Base-by-base conservation (phyloP, 2,113 vertebrate species). In the Dasyprocta punctata region DNA sequence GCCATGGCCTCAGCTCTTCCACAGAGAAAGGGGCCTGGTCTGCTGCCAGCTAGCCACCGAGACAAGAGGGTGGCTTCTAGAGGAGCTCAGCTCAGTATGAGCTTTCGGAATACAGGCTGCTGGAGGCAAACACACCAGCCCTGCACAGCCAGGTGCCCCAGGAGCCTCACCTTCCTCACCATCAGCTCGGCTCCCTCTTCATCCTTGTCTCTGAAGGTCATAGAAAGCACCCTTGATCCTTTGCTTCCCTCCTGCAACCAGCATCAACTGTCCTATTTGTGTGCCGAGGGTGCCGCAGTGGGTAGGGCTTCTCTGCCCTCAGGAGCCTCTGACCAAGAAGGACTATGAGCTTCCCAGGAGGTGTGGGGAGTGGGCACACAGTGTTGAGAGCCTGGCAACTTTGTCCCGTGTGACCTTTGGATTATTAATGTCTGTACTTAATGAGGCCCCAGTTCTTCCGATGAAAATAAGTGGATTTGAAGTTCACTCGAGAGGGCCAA, bases 1-100 rank as follows among this genome's bases (percentile, higher is more conserved):
- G 60, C 96, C 96, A 24, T 41, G 13, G 3, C 3, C 52, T 96
- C 92, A 54, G 58, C 82, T 92, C 95, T 95, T 71, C 88, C 82
- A 60, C 77, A 16, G 13, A 54, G 67, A 85, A 4, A 6, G 10
- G 65, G 56, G 47, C 52, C 28, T 93, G n/a, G 81, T 26, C 81
- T 38, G 73, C 49, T 58, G 84, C 84, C 44, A 63, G 44, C 71
- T 82, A 49, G n/a, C 52, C 30, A 8, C 47, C 60, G 36, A 69
- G 30, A 56, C 38, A 71, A 93, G 63, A 61, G 38, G n/a, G 82
- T 1, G 7, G 41, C 56, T 82, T 71, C 73, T 54, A 7, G 71
- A 44, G 47, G 85, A 90, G 17, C 49, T 16, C 4, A 30, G 75
- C 92, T 69, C 75, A 19, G 38, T 17, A 11, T 9, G 63, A 86